phyloP scores from a whole-genome alignment of 2,888 invertebrate species.

The Polylopha cassiicola region DNA sequence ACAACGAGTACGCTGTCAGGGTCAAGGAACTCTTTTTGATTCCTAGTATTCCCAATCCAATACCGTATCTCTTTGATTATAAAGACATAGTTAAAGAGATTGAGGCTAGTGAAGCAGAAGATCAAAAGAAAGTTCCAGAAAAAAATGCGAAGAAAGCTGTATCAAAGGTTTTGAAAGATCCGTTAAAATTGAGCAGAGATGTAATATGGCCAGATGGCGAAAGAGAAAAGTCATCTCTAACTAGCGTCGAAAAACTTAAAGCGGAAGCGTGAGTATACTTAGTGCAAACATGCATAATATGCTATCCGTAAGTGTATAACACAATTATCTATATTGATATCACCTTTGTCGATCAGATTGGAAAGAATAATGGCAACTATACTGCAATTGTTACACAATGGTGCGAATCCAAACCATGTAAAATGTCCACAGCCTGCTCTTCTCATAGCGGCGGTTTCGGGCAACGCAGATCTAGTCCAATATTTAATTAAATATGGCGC shows the following conservation, averaged over 20 bases:
- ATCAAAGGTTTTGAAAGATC: slow-evolving; percentile 39
- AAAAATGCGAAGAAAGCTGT: slow-evolving; percentile 37
- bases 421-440: slow-evolving; percentile 56
- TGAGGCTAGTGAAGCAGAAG: slow-evolving; percentile 31
- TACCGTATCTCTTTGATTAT: slow-evolving; percentile 49
- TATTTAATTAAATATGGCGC: slow-evolving; percentile 47
- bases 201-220: slow-evolving; percentile 36
- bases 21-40: slow-evolving; percentile 36
- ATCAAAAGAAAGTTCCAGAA: slow-evolving; percentile 45
- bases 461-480: slow-evolving; percentile 41
- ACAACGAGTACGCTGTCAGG: slow-evolving; percentile 37
- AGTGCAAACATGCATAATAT: background rate
- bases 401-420: slow-evolving; percentile 51
- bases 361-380: slow-evolving; percentile 45
- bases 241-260: slow-evolving; percentile 36
- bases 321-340: too few species aligned
- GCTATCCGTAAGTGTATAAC: too few species aligned
- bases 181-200: slow-evolving; percentile 43
- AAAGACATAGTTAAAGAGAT: slow-evolving; percentile 45
- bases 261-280: slow-evolving; percentile 37
- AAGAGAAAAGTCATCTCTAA: slow-evolving; percentile 34
- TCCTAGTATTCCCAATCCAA: slow-evolving; percentile 24
- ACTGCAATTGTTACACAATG: slow-evolving; percentile 44
- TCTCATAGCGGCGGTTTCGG: slow-evolving; percentile 43
- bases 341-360: too few species aligned